These are phyloP conservation scores for Epistrophe grossulariae DNA, from an alignment of 2,888 invertebrate species.

Conservation along the genomic window DNA sequence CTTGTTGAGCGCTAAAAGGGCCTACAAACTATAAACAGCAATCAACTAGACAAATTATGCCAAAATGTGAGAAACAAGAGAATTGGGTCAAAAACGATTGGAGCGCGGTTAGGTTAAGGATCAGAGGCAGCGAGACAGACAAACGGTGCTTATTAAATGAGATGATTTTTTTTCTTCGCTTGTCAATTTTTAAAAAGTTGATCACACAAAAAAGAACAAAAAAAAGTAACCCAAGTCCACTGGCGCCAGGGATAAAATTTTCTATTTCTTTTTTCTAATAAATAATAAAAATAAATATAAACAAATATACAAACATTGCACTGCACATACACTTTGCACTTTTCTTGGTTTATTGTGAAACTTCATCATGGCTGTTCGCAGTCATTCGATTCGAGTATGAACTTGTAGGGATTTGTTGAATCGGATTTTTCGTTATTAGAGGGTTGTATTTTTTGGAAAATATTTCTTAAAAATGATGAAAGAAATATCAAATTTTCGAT, in stretches of 20 bases:
- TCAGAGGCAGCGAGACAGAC: background rate
- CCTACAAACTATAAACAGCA: background rate
- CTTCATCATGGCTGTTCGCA: constrained; percentile 71
- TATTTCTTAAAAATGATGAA: constrained; percentile 28
- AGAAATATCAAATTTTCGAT: constrained; percentile 42
- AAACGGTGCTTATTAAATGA: constrained; percentile 16
- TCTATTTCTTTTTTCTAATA: constrained; percentile 28
- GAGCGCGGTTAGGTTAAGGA: constrained; percentile 31
- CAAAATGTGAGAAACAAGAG: constrained; percentile 34
- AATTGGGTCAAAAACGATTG: constrained; percentile 63
- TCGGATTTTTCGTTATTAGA: constrained; percentile 27
- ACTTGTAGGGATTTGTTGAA: constrained; percentile 45
- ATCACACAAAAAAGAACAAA: constrained; percentile 23
- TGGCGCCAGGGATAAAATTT: constrained; percentile 14
- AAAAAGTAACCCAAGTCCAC: background rate
- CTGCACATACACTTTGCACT: constrained; percentile 75
- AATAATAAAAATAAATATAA: constrained; percentile 48
- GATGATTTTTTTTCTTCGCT: background rate
- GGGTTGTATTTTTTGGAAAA: constrained; percentile 25
- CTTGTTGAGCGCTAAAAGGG: constrained; percentile 32
- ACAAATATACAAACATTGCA: constrained; percentile 71
- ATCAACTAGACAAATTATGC: constrained; percentile 12
- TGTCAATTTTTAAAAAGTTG: constrained; percentile 13
- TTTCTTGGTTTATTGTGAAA: constrained; percentile 75
- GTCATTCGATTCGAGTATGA: constrained; percentile 35